Evolutionary conservation across 2,888 invertebrate species (phyloP), one percentile per base, ranked within the genome.

Genomic region (Tachina grossa): DNA sequence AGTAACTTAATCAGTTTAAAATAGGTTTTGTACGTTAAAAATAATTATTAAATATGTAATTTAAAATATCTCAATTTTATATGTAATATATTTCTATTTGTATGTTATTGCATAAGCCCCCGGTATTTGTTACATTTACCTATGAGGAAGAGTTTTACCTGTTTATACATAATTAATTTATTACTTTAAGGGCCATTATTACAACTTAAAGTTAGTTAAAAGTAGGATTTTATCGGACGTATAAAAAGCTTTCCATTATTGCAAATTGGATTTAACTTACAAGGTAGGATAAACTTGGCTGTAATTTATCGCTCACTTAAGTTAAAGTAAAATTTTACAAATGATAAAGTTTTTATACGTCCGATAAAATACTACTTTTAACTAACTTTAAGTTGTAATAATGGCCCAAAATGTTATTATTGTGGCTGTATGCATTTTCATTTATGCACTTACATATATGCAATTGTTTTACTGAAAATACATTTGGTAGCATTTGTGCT

Each of bases 101-200:
- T 68, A n/a, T 71, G 22, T n/a, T 81, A 81, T 81, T 81, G 81
- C 81, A 81, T 68, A 61, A 81, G 51, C n/a, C 61, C 81, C 75
- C 81, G 81, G 31, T 68, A 75, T 51, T 75, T 68, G 69, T 51
- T 75, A n/a, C 59, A 45, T 47, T 75, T 53, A 39, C 41, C 43
- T 61, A 69, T 81, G 65, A 81, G 81, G 81, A 81, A 68, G 59
- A 45, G 14, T 59, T 74, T 81, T 68, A 77, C 75, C 59, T 43
- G 39, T 61, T 59, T 47, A 19, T 59, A 11, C 55, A 43, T 45
- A 55, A 63, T 71, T 63, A 45, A 69, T 68, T 59, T 41, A 14
- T 43, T 53, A 61, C 4, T n/a, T n/a, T n/a, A n/a, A n/a, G n/a
- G n/a, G n/a, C n/a, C n/a, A n/a, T n/a, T n/a, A n/a, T n/a, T n/a